Conservation (phyloP, 2,797 vertebrate species). For the Eutrigla gurnardus region DNA sequence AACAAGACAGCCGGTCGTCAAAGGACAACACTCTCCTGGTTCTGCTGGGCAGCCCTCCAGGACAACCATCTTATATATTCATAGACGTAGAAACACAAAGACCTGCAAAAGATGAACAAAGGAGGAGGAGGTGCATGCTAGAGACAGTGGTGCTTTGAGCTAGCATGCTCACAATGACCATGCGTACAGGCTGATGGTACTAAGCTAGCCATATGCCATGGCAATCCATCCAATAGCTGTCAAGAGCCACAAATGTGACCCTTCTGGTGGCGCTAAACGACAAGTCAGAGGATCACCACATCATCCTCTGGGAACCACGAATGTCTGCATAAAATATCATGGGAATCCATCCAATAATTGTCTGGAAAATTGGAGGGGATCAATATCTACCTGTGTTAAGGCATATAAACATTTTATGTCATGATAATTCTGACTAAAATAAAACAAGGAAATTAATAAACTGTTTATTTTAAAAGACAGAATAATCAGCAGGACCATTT, state of each 20-base stretch:
- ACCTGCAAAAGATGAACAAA: slow-evolving; percentile 6
- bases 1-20: slow-evolving; percentile 55
- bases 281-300: background rate
- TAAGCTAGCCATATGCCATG: background rate
- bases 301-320: background rate
- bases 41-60: slow-evolving; percentile 43
- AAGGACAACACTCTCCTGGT: slow-evolving; percentile 54
- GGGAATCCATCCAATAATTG: too few relatives aligned
- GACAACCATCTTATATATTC: slow-evolving; percentile 40
- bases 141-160: background rate
- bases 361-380: background rate
- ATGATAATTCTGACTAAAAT: background rate
- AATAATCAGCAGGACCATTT: background rate
- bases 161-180: background rate
- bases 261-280: background rate
- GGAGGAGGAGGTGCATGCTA: slow-evolving; percentile 12
- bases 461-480: background rate
- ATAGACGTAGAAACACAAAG: slow-evolving; percentile 17
- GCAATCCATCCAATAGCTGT: background rate
- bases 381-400: background rate
- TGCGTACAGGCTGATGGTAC: background rate
- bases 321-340: background rate
- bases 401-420: too few relatives aligned
- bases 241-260: background rate
- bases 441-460: too few relatives aligned